These are phyloP conservation scores for Leucoraja erinaceus DNA, from an alignment of 2,113 vertebrate genomes.

Conservation along the genomic window DNA sequence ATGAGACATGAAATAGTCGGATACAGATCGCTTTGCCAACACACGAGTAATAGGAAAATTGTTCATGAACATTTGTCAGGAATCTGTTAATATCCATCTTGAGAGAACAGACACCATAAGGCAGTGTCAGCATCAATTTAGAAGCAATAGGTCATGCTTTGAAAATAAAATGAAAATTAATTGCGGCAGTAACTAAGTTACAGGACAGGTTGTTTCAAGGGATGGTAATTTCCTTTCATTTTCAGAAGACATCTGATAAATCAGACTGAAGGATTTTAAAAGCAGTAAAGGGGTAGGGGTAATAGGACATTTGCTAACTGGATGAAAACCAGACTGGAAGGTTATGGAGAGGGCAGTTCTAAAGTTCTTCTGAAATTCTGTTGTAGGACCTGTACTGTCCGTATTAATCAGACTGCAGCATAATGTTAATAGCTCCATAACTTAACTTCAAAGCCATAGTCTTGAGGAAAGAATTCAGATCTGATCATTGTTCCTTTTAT, in stretches of 20 bases:
- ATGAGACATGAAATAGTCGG: neutral
- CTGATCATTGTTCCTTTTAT: neutral
- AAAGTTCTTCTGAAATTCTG: neutral
- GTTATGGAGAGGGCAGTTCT: neutral
- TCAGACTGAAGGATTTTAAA: neutral
- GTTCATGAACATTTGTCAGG: neutral
- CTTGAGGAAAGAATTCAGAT: neutral
- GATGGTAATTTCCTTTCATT: neutral
- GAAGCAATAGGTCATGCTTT: neutral
- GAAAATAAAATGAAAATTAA: neutral
- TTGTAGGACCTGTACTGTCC: neutral
- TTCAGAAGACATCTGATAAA: slow-evolving; percentile 1
- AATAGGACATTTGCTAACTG: neutral
- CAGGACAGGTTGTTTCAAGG: neutral
- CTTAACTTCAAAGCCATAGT: neutral
- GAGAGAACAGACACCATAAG: neutral
- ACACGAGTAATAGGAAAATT: neutral
- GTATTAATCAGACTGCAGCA: neutral
- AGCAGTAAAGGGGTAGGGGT: neutral
- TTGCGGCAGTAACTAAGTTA: neutral
- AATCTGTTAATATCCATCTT: neutral
- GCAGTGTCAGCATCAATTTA: neutral
- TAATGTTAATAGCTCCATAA: neutral
- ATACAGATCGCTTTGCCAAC: neutral
- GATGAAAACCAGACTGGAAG: neutral